These are phyloP conservation scores for Hassar affinis DNA, from an alignment of 2,113 vertebrate species.

Conservation along the genomic window DNA sequence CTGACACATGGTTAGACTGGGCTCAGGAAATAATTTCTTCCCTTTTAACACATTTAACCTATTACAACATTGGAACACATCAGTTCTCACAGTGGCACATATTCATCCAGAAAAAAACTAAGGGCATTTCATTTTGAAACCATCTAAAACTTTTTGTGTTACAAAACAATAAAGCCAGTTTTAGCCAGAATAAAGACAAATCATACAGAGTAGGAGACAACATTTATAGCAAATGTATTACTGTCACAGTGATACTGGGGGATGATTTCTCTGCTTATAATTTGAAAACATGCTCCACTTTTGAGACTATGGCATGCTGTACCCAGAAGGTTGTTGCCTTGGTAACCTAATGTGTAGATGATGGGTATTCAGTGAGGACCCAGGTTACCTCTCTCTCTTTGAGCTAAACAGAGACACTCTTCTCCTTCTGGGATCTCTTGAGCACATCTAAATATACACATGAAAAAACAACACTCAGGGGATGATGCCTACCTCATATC, in stretches of 20 bases:
- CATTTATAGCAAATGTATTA: neutral
- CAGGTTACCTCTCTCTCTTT: slow-evolving; percentile 48
- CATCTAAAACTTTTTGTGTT: neutral
- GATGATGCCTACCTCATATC: slow-evolving; percentile 85
- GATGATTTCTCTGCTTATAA: slow-evolving; percentile 63
- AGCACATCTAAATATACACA: slow-evolving; percentile 45
- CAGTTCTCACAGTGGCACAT: neutral
- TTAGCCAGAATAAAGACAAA: neutral
- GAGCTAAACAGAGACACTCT: slow-evolving; percentile 37
- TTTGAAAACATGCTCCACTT: slow-evolving; percentile 71
- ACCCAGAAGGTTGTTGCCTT: slow-evolving; percentile 71
- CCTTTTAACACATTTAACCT: neutral
- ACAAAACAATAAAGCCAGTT: neutral
- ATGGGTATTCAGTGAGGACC: slow-evolving; percentile 66
- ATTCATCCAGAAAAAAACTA: neutral
- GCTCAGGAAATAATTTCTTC: neutral
- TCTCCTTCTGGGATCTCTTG: slow-evolving; percentile 36
- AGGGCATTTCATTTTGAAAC: neutral
- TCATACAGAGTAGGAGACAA: neutral
- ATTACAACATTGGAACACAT: neutral
- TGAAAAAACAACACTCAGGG: slow-evolving; percentile 8
- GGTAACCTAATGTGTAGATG: slow-evolving; percentile 65
- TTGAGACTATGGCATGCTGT: slow-evolving; percentile 65
- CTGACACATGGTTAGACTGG: neutral
- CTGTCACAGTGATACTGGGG: slow-evolving; percentile 42